Base-by-base conservation (phyloP, 2,113 vertebrate genomes). In the Solea solea region DNA sequence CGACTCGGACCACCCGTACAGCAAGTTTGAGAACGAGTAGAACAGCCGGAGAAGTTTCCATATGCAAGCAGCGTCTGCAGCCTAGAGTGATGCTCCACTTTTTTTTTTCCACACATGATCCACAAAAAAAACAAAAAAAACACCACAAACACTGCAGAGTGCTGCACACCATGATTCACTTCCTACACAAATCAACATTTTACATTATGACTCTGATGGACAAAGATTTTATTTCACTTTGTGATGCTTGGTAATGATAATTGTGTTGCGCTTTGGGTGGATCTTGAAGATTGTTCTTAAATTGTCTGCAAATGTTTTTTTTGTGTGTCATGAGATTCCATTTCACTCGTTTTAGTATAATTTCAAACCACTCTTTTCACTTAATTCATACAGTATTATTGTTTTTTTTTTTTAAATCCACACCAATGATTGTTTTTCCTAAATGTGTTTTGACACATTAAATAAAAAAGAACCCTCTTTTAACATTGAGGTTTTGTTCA, bases 21-120 rank as follows among this genome's bases (percentile, higher is more conserved):
- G 93, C 91, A 95, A 95, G 93, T 96, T 94, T 78, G 95, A 97
- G 82, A 96, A 96, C 55, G 94, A 96, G 50, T 96, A 81, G 94
- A 86, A 53, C 72, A 46, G 5, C 11, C 27, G 68, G 68, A 80
- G 7, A 48, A 9, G 13, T 8, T 56, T 62, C 10, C 10, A 34
- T 6, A 34, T 34, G 2, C 12, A 2, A 40, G 34, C 14, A 9
- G 13, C 42, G 0, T 12, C 71, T 70, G 64, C 7, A 73, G 55
- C 57, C 73, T 28, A 9, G 65, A 64, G 14, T 40, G 46, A 46
- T 3, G 61, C 14, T 12, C 49, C 21, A 21, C 21, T 21, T 21
- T 21, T 21, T 21, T 16, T 14, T 27, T 55, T 55, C 60, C n/a
- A n/a, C 50, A n/a, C 15, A 11, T 21, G 21, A 21, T 21, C 21